phyloP scores from a whole-genome alignment of 2,113 vertebrate genomes.

The Mobula hypostoma region DNA sequence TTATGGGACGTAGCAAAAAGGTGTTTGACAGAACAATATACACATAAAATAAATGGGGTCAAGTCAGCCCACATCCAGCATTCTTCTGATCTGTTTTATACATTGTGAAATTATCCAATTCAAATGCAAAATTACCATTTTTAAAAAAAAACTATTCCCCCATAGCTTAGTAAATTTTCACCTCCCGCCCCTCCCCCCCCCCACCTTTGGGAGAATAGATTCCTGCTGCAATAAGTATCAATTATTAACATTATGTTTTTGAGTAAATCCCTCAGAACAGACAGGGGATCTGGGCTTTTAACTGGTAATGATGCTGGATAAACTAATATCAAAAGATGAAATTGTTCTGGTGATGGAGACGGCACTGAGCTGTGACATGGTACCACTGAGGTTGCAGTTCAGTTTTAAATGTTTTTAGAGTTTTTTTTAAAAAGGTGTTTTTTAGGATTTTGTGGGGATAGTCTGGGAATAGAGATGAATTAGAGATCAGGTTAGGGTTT shows the following conservation, averaged over 20 bases:
- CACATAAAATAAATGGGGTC: no score
- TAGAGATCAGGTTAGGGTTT: no score
- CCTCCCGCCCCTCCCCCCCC: no score
- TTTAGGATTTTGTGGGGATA: no score
- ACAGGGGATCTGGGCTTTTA: not conserved
- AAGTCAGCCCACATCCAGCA: not conserved
- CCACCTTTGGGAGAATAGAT: not conserved
- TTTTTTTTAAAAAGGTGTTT: no score
- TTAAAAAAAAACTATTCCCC: not conserved
- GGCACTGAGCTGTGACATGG: no score
- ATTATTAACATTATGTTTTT: not conserved
- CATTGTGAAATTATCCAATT: not conserved
- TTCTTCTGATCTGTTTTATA: not conserved
- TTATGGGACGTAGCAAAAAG: no score
- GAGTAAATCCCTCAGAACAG: not conserved
- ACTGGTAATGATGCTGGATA: not conserved
- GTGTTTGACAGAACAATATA: no score
- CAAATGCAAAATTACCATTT: not conserved
- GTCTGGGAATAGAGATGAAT: no score
- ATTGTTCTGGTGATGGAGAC: no score
- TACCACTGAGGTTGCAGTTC: no score
- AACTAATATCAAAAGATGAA: not conserved
- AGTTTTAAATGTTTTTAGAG: no score
- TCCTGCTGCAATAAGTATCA: not conserved
- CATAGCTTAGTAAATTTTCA: not conserved